Evolutionary conservation across 2,113 vertebrate species (phyloP).

Genomic region (Dermatemys mawii): DNA sequence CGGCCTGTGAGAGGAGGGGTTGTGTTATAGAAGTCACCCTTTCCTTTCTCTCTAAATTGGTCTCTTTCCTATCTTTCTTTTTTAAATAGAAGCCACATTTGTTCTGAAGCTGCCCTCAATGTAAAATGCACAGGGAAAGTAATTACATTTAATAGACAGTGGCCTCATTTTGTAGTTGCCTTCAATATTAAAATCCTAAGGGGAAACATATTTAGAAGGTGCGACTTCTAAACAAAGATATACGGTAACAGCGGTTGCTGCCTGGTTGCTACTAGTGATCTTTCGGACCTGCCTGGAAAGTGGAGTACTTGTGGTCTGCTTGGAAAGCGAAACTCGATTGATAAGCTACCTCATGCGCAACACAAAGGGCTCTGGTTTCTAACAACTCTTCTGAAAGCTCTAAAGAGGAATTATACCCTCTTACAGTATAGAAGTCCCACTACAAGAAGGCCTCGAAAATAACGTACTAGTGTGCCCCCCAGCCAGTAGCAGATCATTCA

Average conservation of each 20-base stretch:
- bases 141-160: constrained; percentile 36
- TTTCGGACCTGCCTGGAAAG: constrained; percentile 10
- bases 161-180: constrained; percentile 36
- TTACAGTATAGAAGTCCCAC: not conserved
- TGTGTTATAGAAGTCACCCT: constrained; percentile 13
- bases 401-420: constrained; percentile 24
- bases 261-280: not conserved
- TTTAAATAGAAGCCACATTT: constrained; percentile 44
- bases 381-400: constrained; percentile 40
- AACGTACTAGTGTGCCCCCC: not conserved
- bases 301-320: too few species aligned
- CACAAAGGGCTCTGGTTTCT: constrained; percentile 45
- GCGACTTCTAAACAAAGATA: constrained; percentile 46
- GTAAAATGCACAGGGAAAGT: constrained; percentile 23
- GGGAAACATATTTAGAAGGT: not conserved
- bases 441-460: not conserved
- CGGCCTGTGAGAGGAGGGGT: not conserved
- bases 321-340: constrained; percentile 46
- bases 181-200: not conserved
- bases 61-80: not conserved
- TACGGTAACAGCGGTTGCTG: not conserved
- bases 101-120: constrained; percentile 40
- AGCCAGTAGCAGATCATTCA: not conserved
- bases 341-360: constrained; percentile 16
- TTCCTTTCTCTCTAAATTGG: not conserved